Percentiles rank a stretch among this genome's conserved stretches.
phyloP scores from a whole-genome alignment of 2,888 invertebrate species.

The Notodonta dromedarius region DNA sequence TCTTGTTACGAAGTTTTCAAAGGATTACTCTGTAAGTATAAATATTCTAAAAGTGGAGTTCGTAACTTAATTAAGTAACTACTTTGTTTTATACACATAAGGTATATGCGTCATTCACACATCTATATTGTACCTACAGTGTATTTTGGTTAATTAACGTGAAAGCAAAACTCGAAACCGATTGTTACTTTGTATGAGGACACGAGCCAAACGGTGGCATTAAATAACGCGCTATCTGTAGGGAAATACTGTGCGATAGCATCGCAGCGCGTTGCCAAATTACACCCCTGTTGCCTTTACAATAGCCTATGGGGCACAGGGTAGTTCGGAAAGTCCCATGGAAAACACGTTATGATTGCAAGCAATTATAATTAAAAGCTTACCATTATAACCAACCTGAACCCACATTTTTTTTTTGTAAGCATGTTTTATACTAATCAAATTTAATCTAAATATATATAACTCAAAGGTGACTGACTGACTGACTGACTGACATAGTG shows the following conservation, averaged over 20 bases:
- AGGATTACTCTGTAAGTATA: constrained; percentile 25
- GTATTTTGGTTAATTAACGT: constrained; percentile 45
- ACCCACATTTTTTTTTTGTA: too few relatives aligned
- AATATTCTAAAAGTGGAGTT: constrained; percentile 28
- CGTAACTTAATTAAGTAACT: not conserved
- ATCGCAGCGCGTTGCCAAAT: constrained; percentile 78
- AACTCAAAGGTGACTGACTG: too few relatives aligned
- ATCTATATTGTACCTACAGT: not conserved
- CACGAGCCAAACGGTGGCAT: constrained; percentile 71
- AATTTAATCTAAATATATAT: too few relatives aligned
- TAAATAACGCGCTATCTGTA: constrained; percentile 78
- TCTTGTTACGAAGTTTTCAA: constrained; percentile 52
- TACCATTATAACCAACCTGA: not conserved
- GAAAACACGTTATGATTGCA: constrained; percentile 30
- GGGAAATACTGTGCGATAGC: constrained; percentile 73
- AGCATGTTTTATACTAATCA: too few relatives aligned
- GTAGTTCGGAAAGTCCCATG: constrained; percentile 34
- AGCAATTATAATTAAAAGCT: constrained; percentile 24
- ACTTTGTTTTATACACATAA: not conserved
- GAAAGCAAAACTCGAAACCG: constrained; percentile 48
- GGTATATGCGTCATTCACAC: too few relatives aligned
- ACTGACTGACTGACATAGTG: too few relatives aligned
- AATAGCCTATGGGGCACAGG: constrained; percentile 54
- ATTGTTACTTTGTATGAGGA: constrained; percentile 54
- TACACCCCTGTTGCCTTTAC: constrained; percentile 76